These are phyloP conservation scores for Atopsyche davidsoni DNA, from an alignment of 1,140 invertebrate species.

Conservation along the genomic window DNA sequence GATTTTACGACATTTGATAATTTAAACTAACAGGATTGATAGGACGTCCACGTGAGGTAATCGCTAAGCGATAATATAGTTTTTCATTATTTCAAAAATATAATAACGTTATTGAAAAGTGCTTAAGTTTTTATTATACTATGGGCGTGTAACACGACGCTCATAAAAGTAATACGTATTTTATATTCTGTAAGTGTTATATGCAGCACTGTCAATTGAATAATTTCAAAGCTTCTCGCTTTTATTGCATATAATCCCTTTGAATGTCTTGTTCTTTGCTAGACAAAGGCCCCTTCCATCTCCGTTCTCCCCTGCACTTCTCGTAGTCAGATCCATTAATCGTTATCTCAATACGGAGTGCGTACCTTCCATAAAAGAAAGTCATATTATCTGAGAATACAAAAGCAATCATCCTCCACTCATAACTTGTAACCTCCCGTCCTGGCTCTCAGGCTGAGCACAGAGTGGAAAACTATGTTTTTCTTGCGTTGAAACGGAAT, in stretches of 20 bases:
- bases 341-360: background rate
- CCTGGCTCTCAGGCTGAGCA: background rate
- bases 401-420: slow-evolving; percentile 4
- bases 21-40: too few species aligned
- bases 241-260: background rate
- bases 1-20: too few species aligned
- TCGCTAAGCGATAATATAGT: too few species aligned
- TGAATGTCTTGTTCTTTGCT: background rate
- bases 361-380: background rate
- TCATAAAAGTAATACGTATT: too few species aligned
- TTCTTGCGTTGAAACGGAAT: slow-evolving; percentile 15
- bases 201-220: background rate
- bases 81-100: too few species aligned
- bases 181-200: too few species aligned
- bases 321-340: background rate
- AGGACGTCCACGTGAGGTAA: too few species aligned
- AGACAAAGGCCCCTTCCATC: background rate
- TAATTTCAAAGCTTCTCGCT: slow-evolving; percentile 1
- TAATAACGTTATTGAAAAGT: too few species aligned
- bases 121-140: too few species aligned
- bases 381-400: too few species aligned
- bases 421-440: background rate
- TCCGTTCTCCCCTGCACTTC: background rate
- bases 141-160: too few species aligned
- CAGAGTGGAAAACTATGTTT: slow-evolving; percentile 29